These are phyloP conservation scores for Thaleichthys pacificus DNA, from an alignment of 2,797 vertebrate species.

Conservation along the genomic window DNA sequence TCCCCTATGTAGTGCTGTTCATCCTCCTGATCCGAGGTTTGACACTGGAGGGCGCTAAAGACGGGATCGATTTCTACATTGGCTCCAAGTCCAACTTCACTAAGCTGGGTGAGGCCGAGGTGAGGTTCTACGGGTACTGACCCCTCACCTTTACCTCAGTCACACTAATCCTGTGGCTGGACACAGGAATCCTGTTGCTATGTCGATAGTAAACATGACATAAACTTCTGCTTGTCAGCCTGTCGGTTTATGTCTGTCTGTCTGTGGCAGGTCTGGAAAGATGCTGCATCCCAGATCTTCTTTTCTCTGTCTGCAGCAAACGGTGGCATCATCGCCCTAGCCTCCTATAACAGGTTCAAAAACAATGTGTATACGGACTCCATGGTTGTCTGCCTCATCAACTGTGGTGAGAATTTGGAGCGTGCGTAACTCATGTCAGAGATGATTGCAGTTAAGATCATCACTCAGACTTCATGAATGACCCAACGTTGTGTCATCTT, in stretches of 20 bases:
- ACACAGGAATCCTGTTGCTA: not conserved
- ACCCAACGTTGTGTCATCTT: not conserved
- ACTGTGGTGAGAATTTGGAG: constrained; percentile 70
- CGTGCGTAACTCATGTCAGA: not conserved
- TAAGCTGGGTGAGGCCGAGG: constrained; percentile 83
- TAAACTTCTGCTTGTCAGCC: not conserved
- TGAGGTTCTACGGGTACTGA: constrained; percentile 40
- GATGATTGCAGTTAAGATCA: not conserved
- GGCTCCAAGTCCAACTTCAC: constrained; percentile 86
- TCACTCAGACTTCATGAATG: not conserved
- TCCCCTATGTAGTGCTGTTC: constrained; percentile 85
- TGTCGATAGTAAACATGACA: not conserved
- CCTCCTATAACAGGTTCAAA: constrained; percentile 93
- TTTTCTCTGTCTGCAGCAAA: constrained; percentile 88
- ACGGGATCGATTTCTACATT: constrained; percentile 91
- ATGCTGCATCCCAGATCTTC: constrained; percentile 94
- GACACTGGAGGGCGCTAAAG: constrained; percentile 85
- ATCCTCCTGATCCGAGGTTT: constrained; percentile 85
- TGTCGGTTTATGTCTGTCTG: not conserved
- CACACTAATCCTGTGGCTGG: not conserved
- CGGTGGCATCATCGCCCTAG: constrained; percentile 88
- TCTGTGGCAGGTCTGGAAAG: constrained; percentile 86
- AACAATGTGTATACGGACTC: constrained; percentile 91
- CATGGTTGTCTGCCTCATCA: constrained; percentile 83
- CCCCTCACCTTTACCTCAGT: constrained; percentile 1